phyloP scores from a whole-genome alignment of 1,140 invertebrate species.

The Drosophila willistoni region DNA sequence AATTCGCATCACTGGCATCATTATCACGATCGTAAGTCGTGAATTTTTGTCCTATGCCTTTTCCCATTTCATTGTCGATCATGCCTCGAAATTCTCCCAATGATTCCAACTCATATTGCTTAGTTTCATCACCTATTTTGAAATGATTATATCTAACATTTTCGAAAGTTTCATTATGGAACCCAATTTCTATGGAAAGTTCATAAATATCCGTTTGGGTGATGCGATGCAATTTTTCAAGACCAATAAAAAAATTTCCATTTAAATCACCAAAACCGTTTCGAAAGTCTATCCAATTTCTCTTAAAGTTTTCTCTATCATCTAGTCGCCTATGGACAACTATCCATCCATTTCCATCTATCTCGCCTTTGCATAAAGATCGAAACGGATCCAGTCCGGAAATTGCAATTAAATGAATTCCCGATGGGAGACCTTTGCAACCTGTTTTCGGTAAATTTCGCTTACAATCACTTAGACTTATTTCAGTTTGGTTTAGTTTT shows the following conservation, averaged over 20 bases:
- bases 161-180: not conserved
- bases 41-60: not conserved
- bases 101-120: not conserved
- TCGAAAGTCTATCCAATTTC: slow-evolving; percentile 5
- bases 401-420: not conserved
- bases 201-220: not conserved
- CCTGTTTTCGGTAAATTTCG: not conserved
- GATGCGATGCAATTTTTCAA: slow-evolving; percentile 8
- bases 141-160: not conserved
- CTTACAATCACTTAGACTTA: no score
- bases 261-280: slow-evolving; percentile 1
- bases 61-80: not conserved
- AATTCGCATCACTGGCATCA: not conserved
- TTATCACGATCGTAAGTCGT: not conserved
- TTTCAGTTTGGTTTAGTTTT: no score
- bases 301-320: slow-evolving; percentile 1
- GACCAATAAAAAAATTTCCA: slow-evolving; percentile 19
- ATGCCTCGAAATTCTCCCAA: not conserved
- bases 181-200: not conserved
- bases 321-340: not conserved
- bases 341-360: not conserved
- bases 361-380: not conserved
- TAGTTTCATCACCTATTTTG: not conserved
- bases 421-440: not conserved
- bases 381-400: not conserved